Evolutionary conservation across 2,113 vertebrate genomes (phyloP).

Genomic region (Laticauda laticaudata): DNA sequence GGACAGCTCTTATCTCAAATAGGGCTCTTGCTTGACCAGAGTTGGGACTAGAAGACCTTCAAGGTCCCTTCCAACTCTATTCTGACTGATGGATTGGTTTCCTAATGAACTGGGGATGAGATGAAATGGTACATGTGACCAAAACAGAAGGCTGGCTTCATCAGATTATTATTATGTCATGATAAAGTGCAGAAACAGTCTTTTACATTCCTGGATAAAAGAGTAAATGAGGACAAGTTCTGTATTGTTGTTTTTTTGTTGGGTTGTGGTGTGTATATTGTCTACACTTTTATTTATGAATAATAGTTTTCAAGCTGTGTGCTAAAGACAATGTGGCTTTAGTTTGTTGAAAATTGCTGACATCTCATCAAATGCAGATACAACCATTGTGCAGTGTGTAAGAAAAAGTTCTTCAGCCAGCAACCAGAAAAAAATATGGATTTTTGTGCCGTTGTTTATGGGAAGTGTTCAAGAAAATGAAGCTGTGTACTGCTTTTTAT

Average conservation of each 20-base stretch:
- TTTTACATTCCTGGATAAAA: background rate
- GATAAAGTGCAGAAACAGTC: background rate
- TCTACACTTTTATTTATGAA: background rate
- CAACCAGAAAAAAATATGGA: background rate
- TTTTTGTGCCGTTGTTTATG: background rate
- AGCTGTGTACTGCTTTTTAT: background rate
- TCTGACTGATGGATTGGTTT: background rate
- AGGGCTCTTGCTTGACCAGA: background rate
- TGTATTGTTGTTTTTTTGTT: background rate
- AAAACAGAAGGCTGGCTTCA: background rate
- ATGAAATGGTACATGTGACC: background rate
- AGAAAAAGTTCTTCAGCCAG: background rate
- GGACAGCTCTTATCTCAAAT: background rate
- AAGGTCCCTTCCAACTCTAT: background rate
- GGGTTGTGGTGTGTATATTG: background rate
- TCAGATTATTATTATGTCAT: background rate
- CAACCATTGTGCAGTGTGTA: background rate
- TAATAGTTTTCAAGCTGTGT: background rate
- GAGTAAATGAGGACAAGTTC: background rate
- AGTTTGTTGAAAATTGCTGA: background rate
- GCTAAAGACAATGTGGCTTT: background rate
- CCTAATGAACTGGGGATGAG: background rate
- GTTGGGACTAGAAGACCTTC: background rate
- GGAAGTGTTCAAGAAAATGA: background rate
- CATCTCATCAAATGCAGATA: background rate